phyloP scores from a whole-genome alignment of 2,888 invertebrate species.

The Chloromyia formosa region DNA sequence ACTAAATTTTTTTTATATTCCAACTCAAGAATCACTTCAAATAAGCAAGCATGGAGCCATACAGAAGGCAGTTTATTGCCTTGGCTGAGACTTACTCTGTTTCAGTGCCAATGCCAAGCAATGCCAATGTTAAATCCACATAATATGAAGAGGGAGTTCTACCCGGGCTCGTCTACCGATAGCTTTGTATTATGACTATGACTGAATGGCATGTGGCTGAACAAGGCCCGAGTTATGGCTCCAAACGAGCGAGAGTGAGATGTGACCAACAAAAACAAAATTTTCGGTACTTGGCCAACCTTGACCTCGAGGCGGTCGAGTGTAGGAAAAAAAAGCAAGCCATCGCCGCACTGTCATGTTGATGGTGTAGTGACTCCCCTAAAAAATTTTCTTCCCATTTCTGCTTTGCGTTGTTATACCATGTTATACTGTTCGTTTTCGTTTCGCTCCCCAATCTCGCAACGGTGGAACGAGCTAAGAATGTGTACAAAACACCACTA shows the following conservation, averaged over 20 bases:
- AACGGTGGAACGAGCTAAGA: too few relatives aligned
- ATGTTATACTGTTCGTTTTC: not conserved
- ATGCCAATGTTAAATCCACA: conserved; percentile 31
- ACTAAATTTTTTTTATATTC: too few relatives aligned
- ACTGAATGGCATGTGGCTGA: conserved; percentile 32
- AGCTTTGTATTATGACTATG: conserved; percentile 17
- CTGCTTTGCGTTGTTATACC: not conserved
- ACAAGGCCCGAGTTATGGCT: conserved; percentile 1
- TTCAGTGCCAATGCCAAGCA: conserved; percentile 22
- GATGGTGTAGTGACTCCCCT: not conserved
- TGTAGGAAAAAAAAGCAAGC: conserved; percentile 44
- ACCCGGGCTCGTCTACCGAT: not conserved
- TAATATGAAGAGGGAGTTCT: conserved; percentile 4
- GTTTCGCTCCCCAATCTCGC: not conserved
- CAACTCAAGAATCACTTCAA: conserved; percentile 5
- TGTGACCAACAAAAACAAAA: conserved; percentile 48
- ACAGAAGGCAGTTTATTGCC: conserved; percentile 29
- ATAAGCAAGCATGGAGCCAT: not conserved
- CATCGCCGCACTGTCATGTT: not conserved
- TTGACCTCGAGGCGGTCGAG: conserved; percentile 48
- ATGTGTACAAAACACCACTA: too few relatives aligned
- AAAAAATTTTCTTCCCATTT: not conserved
- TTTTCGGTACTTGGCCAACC: conserved; percentile 50
- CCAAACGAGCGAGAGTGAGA: conserved; percentile 39
- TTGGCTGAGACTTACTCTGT: conserved; percentile 8